Conservation (phyloP, 2,113 vertebrate species). For the Seriola dumerili region DNA sequence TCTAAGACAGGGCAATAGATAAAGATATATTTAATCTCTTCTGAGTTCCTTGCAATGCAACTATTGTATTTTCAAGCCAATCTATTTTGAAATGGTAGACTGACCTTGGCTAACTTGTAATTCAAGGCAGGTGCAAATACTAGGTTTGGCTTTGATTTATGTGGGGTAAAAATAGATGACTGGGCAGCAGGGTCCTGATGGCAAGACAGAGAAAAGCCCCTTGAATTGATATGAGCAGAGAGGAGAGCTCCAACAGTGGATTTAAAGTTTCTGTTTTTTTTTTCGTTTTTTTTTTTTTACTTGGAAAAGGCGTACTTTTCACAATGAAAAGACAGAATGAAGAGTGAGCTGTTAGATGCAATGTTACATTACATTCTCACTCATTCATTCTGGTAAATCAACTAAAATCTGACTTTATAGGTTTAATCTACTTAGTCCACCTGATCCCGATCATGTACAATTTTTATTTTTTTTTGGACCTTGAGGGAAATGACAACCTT, state of each 20-base stretch:
- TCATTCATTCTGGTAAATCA: no score
- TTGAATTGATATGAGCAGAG: neutral
- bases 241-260: neutral
- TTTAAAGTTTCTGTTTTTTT: no score
- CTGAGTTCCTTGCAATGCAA: neutral
- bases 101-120: conserved; percentile 16
- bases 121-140: neutral
- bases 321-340: no score
- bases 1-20: neutral
- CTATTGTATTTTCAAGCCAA: neutral
- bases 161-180: conserved; percentile 1
- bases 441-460: no score
- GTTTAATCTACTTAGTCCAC: no score
- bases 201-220: neutral
- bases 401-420: no score
- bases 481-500: no score
- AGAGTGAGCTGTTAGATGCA: no score
- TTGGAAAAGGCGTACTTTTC: no score
- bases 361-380: no score
- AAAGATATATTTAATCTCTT: neutral
- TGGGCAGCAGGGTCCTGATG: neutral
- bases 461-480: no score
- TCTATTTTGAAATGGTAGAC: neutral
- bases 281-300: no score
- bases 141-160: conserved; percentile 18